These are phyloP conservation scores for Cyanoderma ruficeps DNA, from an alignment of 2,113 vertebrate species.

Conservation along the genomic window DNA sequence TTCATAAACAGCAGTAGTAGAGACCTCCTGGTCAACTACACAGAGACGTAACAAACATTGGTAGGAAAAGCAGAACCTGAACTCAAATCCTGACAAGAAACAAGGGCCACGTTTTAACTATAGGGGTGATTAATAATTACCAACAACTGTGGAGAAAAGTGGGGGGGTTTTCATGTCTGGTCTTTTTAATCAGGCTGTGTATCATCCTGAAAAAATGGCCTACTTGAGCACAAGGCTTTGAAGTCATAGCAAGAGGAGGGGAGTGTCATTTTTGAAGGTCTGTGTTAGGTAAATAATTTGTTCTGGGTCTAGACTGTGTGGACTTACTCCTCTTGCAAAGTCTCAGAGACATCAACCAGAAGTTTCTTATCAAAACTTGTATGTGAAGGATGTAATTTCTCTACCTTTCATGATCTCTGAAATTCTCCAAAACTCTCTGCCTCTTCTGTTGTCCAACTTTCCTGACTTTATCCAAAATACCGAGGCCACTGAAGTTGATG, in stretches of 20 bases:
- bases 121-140: background rate
- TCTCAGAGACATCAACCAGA: background rate
- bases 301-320: background rate
- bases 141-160: background rate
- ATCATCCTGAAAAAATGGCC: background rate
- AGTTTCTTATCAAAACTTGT: background rate
- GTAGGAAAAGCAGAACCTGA: background rate
- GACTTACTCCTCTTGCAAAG: background rate
- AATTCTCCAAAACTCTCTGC: background rate
- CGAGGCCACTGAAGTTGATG: background rate
- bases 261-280: background rate
- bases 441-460: background rate
- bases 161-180: background rate
- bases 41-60: background rate
- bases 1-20: background rate
- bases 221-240: background rate
- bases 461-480: background rate
- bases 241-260: background rate
- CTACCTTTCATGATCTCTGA: background rate
- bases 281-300: background rate
- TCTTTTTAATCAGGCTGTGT: background rate
- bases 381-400: background rate
- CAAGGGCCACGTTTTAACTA: background rate
- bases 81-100: background rate
- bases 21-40: background rate